These are phyloP conservation scores for Ooceraea biroi DNA, from an alignment of 1,140 invertebrate genomes.

Conservation along the genomic window DNA sequence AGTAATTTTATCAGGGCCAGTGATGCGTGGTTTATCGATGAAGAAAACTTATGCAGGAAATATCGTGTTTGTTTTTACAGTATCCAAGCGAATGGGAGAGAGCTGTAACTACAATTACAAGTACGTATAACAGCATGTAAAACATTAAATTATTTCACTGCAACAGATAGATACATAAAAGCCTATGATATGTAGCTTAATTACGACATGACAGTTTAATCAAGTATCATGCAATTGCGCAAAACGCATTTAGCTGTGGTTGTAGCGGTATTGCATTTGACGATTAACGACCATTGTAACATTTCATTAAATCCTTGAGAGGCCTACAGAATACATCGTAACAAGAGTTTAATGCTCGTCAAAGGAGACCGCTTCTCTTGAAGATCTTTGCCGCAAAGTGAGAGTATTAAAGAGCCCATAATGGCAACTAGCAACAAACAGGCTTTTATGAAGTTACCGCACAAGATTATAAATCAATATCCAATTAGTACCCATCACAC, in stretches of 20 bases:
- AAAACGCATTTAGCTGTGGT: not conserved
- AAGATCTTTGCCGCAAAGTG: not conserved
- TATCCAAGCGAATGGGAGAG: not conserved
- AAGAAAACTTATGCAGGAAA: not conserved
- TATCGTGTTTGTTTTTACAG: conserved; percentile 11
- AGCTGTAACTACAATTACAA: no score
- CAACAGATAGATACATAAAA: not conserved
- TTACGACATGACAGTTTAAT: not conserved
- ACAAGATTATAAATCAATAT: not conserved
- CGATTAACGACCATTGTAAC: not conserved
- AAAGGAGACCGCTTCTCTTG: not conserved
- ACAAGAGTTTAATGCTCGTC: not conserved
- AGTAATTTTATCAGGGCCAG: no score
- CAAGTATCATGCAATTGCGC: not conserved
- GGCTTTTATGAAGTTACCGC: not conserved
- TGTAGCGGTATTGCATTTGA: not conserved
- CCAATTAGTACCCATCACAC: not conserved
- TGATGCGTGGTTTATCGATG: no score
- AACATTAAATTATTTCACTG: not conserved
- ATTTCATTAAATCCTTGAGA: conserved; percentile 23
- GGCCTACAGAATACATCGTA: conserved; percentile 3
- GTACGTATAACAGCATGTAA: not conserved
- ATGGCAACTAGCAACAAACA: not conserved
- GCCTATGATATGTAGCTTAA: not conserved
- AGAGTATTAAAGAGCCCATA: not conserved